A percentile compares a stretch with the other conserved stretches of the same genome.
These are phyloP conservation scores for Callaeas wilsoni DNA, from an alignment of 2,113 vertebrate species.

Conservation along the genomic window DNA sequence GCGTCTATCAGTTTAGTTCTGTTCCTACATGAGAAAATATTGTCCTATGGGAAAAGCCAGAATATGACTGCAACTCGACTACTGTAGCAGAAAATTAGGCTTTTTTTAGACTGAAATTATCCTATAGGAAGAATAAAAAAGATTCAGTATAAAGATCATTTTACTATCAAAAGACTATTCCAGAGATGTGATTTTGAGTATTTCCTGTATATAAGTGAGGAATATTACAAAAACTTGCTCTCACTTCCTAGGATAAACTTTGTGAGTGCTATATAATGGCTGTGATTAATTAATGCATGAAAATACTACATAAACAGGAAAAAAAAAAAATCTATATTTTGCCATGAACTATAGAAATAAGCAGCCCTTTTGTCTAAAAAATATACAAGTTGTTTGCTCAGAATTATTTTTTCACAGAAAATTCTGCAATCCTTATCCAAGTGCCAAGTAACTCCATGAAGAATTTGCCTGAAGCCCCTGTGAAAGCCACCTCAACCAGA, in stretches of 20 bases:
- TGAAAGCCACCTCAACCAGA: background rate
- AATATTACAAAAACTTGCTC: background rate
- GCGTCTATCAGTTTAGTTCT: background rate
- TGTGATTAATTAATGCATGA: background rate
- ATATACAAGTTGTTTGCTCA: background rate
- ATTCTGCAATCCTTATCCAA: background rate
- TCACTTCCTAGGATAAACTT: background rate
- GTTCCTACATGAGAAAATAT: background rate
- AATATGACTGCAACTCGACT: background rate
- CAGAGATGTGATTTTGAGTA: background rate
- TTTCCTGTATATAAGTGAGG: background rate
- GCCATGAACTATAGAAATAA: background rate
- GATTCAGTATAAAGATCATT: background rate
- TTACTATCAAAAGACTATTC: background rate
- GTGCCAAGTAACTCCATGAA: background rate
- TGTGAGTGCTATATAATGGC: background rate
- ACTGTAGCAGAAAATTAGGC: background rate
- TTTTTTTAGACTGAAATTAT: background rate
- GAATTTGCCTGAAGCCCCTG: background rate
- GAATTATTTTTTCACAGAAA: background rate
- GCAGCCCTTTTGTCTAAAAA: background rate
- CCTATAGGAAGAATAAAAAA: background rate
- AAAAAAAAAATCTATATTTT: background rate
- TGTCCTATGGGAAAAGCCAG: background rate
- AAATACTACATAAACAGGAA: background rate